phyloP scores from a whole-genome alignment of 2,888 invertebrate genomes.

The Seira ritae region DNA sequence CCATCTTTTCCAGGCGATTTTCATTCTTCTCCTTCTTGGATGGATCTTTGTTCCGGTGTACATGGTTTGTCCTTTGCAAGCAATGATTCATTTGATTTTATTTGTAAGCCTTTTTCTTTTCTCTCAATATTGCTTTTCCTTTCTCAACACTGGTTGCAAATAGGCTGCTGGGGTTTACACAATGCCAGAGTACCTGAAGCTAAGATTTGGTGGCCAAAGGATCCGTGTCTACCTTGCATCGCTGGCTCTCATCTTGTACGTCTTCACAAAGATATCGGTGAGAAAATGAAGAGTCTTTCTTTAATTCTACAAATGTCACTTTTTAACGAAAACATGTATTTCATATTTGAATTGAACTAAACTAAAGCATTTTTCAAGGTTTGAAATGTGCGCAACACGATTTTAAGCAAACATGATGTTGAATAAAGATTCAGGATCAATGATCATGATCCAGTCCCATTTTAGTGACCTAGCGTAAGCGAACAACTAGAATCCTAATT shows the following conservation, averaged over 20 bases:
- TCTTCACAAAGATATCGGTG: slow-evolving; percentile 79
- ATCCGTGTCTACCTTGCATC: slow-evolving; percentile 78
- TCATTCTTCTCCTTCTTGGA: slow-evolving; percentile 77
- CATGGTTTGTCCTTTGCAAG: slow-evolving; percentile 74
- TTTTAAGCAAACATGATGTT: no score
- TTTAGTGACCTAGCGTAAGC: no score
- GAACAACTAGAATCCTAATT: no score
- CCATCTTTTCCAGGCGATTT: slow-evolving; percentile 76
- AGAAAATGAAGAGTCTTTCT: slow-evolving; percentile 72
- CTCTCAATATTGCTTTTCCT: neutral
- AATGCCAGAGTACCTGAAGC: slow-evolving; percentile 79
- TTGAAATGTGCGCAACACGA: no score
- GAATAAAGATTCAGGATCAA: no score
- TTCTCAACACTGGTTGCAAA: neutral
- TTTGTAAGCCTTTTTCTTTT: neutral
- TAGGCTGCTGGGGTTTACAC: slow-evolving; percentile 76
- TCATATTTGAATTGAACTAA: no score
- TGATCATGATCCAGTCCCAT: no score
- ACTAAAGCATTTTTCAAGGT: no score
- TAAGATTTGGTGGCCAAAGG: slow-evolving; percentile 78
- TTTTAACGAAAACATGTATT: no score
- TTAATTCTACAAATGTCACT: neutral
- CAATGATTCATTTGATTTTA: slow-evolving; percentile 30
- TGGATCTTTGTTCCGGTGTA: slow-evolving; percentile 79
- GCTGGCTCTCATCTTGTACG: slow-evolving; percentile 78